Evolutionary conservation across 2,797 vertebrate species (phyloP).

Genomic region (Rhincodon typus): DNA sequence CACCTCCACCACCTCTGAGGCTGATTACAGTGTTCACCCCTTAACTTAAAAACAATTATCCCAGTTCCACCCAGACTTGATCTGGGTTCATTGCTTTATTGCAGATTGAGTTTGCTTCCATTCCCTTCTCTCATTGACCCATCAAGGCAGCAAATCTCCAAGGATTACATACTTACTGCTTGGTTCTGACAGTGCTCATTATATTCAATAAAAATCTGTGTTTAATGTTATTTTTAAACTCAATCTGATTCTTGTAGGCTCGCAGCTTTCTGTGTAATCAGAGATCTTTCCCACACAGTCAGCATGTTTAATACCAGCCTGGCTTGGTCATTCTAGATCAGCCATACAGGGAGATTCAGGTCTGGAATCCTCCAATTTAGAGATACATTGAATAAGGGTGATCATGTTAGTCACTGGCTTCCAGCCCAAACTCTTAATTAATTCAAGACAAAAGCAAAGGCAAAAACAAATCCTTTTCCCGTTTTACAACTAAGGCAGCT

Average conservation of each 20-base stretch:
- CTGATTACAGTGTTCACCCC: not conserved
- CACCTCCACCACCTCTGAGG: not conserved
- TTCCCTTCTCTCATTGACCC: not conserved
- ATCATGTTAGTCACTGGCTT: not conserved
- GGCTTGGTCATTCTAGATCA: not conserved
- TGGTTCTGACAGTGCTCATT: not conserved
- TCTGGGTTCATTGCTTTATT: not conserved
- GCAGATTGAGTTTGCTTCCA: not conserved
- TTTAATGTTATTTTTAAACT: conserved; percentile 6
- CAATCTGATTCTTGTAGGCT: not conserved
- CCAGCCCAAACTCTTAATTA: not conserved
- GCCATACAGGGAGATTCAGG: not conserved
- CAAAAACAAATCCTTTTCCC: not conserved
- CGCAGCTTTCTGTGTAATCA: not conserved
- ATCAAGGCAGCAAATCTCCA: not conserved
- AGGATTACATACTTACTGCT: not conserved
- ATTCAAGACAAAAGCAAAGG: not conserved
- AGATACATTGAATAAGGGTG: not conserved
- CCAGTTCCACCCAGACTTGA: not conserved
- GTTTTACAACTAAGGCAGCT: not conserved
- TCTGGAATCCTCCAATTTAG: not conserved
- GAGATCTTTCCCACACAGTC: conserved; percentile 19
- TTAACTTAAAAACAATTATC: not conserved
- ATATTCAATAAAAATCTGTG: not conserved
- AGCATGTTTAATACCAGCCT: not conserved